These are phyloP conservation scores for Clarias fuscus DNA, from an alignment of 2,797 vertebrate species.

Conservation along the genomic window DNA sequence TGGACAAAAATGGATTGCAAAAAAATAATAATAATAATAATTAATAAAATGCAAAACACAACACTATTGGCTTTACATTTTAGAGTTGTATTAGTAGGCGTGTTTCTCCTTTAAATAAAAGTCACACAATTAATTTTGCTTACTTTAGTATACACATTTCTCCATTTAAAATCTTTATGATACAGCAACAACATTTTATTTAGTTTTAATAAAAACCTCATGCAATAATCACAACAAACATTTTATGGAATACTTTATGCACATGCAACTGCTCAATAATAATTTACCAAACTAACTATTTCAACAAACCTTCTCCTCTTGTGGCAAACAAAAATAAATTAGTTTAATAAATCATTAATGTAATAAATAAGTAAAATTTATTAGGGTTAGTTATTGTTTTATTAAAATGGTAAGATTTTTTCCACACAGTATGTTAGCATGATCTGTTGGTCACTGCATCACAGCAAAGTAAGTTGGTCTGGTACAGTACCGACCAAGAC, in stretches of 20 bases:
- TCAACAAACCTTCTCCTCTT: background rate
- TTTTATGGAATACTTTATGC: background rate
- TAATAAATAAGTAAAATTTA: background rate
- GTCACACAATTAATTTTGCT: no score
- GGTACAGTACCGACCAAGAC: background rate
- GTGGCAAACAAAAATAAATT: background rate
- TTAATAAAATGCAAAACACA: background rate
- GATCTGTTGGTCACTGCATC: background rate
- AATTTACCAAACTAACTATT: background rate
- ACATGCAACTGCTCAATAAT: background rate
- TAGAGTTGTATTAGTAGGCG: background rate
- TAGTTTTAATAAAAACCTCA: background rate
- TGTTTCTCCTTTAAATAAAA: no score
- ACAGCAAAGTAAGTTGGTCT: background rate
- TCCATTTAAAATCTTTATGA: background rate
- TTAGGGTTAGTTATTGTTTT: conserved; percentile 14
- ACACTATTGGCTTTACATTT: background rate
- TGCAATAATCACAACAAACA: background rate
- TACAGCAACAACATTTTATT: background rate
- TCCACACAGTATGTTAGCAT: background rate
- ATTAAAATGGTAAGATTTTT: background rate
- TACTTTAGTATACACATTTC: background rate
- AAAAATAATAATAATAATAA: background rate
- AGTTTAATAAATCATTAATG: background rate
- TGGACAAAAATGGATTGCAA: background rate